These are phyloP conservation scores for Spisula subtruncata DNA, from an alignment of 2,888 invertebrate genomes.

Conservation along the genomic window DNA sequence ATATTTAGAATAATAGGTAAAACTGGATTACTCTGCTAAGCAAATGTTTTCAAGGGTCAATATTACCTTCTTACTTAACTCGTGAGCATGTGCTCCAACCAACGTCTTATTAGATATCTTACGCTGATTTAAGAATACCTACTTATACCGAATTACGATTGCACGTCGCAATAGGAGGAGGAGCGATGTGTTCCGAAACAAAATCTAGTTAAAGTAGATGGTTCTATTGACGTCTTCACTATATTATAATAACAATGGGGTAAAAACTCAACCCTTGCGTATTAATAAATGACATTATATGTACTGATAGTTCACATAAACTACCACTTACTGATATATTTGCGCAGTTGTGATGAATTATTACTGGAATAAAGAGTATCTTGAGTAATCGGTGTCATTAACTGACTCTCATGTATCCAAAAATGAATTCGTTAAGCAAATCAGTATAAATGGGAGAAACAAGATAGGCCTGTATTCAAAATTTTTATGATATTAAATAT, in stretches of 20 bases:
- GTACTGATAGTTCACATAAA: neutral
- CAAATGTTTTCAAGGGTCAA: too few species aligned
- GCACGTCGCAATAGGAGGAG: too few species aligned
- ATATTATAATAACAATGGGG: neutral
- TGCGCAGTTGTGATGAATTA: neutral
- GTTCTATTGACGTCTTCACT: neutral
- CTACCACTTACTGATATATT: neutral
- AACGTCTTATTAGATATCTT: too few species aligned
- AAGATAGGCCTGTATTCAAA: neutral
- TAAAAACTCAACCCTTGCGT: neutral
- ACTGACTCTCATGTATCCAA: constrained; percentile 8
- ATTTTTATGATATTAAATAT: neutral
- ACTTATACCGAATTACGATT: too few species aligned
- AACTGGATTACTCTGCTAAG: too few species aligned
- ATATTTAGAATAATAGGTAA: too few species aligned
- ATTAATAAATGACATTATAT: neutral
- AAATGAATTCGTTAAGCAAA: neutral
- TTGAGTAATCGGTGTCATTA: constrained; percentile 1
- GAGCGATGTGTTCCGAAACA: too few species aligned
- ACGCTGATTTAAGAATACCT: too few species aligned
- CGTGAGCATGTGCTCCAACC: too few species aligned
- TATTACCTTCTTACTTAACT: too few species aligned
- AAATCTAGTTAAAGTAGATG: neutral
- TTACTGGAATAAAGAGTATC: neutral
- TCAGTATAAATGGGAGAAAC: neutral